Percentiles rank a stretch among this genome's conserved stretches.
These are phyloP conservation scores for Etheostoma cragini DNA, from an alignment of 2,113 vertebrate species.

Conservation along the genomic window DNA sequence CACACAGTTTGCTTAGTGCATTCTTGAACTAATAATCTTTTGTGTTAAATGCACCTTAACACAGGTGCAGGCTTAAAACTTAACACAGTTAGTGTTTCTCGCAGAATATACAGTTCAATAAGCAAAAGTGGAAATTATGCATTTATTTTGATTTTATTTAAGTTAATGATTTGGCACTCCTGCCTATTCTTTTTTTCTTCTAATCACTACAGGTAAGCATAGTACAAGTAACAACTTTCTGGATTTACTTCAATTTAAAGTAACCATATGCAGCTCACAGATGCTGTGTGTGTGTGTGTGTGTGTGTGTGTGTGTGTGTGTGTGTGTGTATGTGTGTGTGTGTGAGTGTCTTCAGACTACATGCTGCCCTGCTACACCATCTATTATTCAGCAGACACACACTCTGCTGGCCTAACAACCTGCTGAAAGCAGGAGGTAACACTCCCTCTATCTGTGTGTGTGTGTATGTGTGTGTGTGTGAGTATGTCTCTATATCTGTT, in stretches of 20 bases:
- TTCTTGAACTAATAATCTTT: background rate
- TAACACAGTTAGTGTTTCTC: too few relatives aligned
- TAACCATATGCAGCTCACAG: constrained; percentile 7
- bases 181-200: background rate
- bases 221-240: background rate
- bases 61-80: too few relatives aligned
- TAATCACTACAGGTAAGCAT: background rate
- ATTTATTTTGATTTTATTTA: background rate
- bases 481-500: constrained; percentile 15
- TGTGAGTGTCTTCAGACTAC: constrained; percentile 38
- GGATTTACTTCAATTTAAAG: constrained; percentile 33
- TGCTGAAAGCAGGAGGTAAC: constrained; percentile 70
- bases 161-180: background rate
- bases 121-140: background rate
- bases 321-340: constrained; percentile 41
- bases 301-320: constrained; percentile 32
- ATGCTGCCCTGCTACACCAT: constrained; percentile 69
- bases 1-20: background rate
- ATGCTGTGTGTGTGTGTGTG: constrained; percentile 8
- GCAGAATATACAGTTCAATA: background rate
- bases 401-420: constrained; percentile 76
- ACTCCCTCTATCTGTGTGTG: constrained; percentile 33
- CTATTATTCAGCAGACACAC: constrained; percentile 78
- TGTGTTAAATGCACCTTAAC: background rate
- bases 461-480: constrained; percentile 33